Percentiles rank a stretch among this genome's conserved stretches.
These are phyloP conservation scores for Calliopsis andreniformis DNA, from an alignment of 1,140 invertebrate species.

Conservation along the genomic window DNA sequence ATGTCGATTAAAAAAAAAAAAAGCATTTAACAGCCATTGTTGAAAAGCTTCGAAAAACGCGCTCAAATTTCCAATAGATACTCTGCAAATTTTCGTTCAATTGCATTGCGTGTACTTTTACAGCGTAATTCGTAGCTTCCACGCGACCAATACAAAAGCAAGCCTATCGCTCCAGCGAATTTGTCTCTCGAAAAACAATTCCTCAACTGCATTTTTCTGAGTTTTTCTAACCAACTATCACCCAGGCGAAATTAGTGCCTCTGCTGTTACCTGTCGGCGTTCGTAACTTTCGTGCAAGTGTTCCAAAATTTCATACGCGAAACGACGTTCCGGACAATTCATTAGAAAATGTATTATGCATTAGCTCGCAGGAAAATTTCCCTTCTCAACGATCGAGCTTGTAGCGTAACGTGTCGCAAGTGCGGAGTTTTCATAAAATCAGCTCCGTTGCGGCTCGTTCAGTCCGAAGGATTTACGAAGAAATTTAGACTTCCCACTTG, in stretches of 20 bases:
- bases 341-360: conserved; percentile 24
- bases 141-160: too few species aligned
- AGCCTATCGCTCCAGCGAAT: too few species aligned
- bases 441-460: background rate
- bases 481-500: background rate
- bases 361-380: background rate
- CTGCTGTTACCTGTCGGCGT: background rate
- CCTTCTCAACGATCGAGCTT: background rate
- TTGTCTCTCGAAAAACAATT: too few species aligned
- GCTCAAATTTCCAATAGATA: background rate
- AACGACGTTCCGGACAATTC: background rate
- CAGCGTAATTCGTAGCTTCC: conserved; percentile 9
- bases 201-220: too few species aligned
- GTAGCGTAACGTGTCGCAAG: background rate
- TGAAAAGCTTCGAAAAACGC: conserved; percentile 1
- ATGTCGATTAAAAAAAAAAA: too few species aligned
- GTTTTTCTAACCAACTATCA: too few species aligned
- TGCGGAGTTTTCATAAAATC: background rate
- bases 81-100: background rate
- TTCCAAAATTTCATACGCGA: background rate
- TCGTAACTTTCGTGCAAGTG: background rate
- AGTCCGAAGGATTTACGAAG: background rate
- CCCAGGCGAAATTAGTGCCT: background rate
- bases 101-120: conserved; percentile 6
- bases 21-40: background rate